These are phyloP conservation scores for Chelon labrosus DNA, from an alignment of 2,797 vertebrate species.

Conservation along the genomic window DNA sequence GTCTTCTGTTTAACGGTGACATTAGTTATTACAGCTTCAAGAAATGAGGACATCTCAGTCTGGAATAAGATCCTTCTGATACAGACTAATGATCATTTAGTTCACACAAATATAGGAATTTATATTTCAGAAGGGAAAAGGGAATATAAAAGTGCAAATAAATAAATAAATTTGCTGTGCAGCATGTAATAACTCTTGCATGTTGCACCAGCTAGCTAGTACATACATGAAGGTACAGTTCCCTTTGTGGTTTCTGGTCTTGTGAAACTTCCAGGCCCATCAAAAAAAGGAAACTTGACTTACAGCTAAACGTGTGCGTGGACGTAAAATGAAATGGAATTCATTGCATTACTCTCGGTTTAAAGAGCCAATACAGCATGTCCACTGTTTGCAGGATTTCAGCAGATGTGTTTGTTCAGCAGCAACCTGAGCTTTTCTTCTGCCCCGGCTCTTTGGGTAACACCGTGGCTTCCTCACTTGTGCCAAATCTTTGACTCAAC, in stretches of 20 bases:
- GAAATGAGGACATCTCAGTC: not conserved
- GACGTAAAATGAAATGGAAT: slow-evolving; percentile 7
- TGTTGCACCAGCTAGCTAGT: too few species aligned
- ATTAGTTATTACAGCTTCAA: not conserved
- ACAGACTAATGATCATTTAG: not conserved
- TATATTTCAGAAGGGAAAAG: not conserved
- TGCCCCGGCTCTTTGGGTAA: slow-evolving; percentile 69
- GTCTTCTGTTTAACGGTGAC: not conserved
- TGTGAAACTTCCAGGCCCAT: too few species aligned
- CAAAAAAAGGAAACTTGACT: slow-evolving; percentile 3
- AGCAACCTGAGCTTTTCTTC: slow-evolving; percentile 80
- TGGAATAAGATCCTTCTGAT: not conserved
- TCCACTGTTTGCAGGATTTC: slow-evolving; percentile 14
- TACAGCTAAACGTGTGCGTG: not conserved
- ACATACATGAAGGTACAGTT: too few species aligned
- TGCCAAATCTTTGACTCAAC: slow-evolving; percentile 73
- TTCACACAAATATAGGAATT: not conserved
- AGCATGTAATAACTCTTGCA: not conserved
- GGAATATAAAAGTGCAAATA: too few species aligned
- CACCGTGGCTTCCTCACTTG: slow-evolving; percentile 60
- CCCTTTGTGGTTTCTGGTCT: too few species aligned
- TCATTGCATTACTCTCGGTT: not conserved
- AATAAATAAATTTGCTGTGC: too few species aligned
- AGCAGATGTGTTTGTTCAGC: slow-evolving; percentile 66
- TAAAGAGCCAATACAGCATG: not conserved